phyloP scores from a whole-genome alignment of 2,888 invertebrate genomes.

The Ferrisia virgata region DNA sequence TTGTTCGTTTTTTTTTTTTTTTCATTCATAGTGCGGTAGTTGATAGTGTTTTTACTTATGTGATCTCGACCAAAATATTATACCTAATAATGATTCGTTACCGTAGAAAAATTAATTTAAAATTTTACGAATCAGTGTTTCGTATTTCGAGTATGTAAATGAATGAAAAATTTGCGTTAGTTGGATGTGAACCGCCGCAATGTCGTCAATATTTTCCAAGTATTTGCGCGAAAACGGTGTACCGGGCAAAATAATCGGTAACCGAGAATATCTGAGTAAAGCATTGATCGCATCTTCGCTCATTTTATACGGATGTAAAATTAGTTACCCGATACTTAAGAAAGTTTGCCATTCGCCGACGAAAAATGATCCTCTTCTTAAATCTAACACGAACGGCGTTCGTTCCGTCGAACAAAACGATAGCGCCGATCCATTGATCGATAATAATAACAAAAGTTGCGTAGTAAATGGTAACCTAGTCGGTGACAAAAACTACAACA shows the following conservation, averaged over 20 bases:
- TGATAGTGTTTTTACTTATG: not conserved
- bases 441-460: constrained; percentile 38
- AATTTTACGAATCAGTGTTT: not conserved
- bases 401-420: not conserved
- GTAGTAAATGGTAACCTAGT: constrained; percentile 34
- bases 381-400: not conserved
- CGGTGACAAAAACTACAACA: not conserved
- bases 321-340: constrained; percentile 62
- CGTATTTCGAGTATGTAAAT: not conserved
- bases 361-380: constrained; percentile 42
- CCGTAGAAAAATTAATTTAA: not conserved
- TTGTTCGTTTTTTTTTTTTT: too few species aligned
- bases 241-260: constrained; percentile 59
- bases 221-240: constrained; percentile 58
- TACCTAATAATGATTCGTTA: not conserved
- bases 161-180: not conserved
- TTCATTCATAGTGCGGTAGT: too few species aligned
- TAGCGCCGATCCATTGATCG: constrained; percentile 7
- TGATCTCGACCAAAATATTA: not conserved
- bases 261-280: constrained; percentile 61
- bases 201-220: constrained; percentile 66
- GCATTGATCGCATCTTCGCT: constrained; percentile 62
- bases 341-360: constrained; percentile 53
- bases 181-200: constrained; percentile 50
- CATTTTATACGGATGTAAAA: constrained; percentile 61